Evolutionary conservation across 2,113 vertebrate genomes (phyloP).

Genomic region (Alligator mississippiensis): DNA sequence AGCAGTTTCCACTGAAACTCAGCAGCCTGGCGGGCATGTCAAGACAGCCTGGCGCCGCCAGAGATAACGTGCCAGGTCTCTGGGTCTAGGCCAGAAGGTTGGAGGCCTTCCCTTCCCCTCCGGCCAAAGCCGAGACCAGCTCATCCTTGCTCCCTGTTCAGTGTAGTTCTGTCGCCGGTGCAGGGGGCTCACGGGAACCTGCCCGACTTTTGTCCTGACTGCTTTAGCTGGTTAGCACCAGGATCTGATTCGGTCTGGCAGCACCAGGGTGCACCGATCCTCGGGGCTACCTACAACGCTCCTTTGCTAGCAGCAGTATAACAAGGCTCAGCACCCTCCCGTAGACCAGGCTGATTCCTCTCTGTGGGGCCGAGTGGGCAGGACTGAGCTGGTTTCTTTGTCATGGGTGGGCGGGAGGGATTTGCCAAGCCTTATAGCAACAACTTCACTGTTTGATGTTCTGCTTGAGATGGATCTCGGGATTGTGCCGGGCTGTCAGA

Average conservation of each 20-base stretch:
- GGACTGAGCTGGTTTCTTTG: neutral
- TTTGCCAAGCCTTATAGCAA: neutral
- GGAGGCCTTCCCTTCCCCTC: neutral
- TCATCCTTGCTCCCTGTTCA: neutral
- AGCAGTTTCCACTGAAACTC: neutral
- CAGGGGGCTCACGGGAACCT: neutral
- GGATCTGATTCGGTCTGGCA: fast-evolving
- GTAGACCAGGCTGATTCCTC: neutral
- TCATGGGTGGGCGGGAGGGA: neutral
- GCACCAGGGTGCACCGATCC: neutral
- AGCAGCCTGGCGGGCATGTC: neutral
- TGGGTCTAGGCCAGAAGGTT: neutral
- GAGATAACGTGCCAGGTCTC: neutral
- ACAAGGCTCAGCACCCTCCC: neutral
- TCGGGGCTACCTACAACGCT: neutral
- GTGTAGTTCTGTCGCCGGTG: neutral
- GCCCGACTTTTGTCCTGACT: fast-evolving
- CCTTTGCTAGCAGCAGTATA: neutral
- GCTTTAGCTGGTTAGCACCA: neutral
- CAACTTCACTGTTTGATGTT: neutral
- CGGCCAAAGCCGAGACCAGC: neutral
- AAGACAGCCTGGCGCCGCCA: neutral
- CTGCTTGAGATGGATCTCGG: neutral
- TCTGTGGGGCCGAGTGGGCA: neutral
- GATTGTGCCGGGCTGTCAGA: neutral